Base-by-base conservation (phyloP, 2,888 invertebrate genomes). In the Phymatocera aterrima region DNA sequence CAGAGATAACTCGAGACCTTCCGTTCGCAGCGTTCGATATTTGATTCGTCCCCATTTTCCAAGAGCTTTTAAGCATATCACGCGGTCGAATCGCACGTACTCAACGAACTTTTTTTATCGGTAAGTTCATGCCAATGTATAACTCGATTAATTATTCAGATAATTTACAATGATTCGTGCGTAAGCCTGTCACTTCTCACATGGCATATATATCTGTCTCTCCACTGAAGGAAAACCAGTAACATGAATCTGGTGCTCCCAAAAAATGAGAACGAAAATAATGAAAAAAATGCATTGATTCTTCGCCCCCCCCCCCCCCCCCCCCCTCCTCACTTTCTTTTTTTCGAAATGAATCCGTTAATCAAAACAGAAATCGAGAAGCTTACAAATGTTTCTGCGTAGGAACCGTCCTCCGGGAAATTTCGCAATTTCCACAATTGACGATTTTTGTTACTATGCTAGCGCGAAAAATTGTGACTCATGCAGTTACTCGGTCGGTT, bases 111-210 rank as follows among this genome's bases (percentile, higher is more conserved):
- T 68, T 34, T 12, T 28, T 8, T 64, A 64, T 64, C 40, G 40
- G 40, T 40, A 46, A 46, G 68, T 24, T 43, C 43, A 28, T 28
- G 68, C 24, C 43, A n/a, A 68, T 1, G 68, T 43, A 64, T 68
- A 72, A 72, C 48, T 51, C 34, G 51, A 72, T 72, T 72, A 72
- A 72, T 72, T 51, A 34, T 48, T 72, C 48, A 72, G 48, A 51
- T 51, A 72, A 72, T 18, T 72, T 72, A n/a, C n/a, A n/a, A n/a
- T n/a, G 72, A 72, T 72, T 72, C 68, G 40, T n/a, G n/a, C 68
- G 68, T 68, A 68, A 34, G 37, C 64, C n/a, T 37, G 37, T 64
- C 37, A 37, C 64, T 34, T 64, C 37, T 37, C 64, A 37, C 28
- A 18, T 15, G 1, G 28, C 28, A 31, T 1, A 60, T 28, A 60